Conservation (phyloP, 2,797 vertebrate species). For the Lutjanus argentimaculatus region DNA sequence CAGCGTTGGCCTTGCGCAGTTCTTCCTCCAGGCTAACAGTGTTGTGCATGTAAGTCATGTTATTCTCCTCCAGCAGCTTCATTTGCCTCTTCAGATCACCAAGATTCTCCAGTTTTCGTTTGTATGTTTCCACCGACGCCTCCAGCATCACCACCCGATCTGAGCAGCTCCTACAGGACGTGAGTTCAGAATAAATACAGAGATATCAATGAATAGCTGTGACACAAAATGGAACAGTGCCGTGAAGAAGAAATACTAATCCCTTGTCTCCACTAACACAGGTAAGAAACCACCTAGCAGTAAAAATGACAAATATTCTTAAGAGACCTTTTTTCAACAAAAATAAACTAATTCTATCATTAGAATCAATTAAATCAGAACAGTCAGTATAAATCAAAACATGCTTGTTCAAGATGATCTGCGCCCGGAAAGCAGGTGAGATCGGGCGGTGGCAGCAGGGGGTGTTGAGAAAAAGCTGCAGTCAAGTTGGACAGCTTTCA, state of each 20-base stretch:
- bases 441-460: too few relatives aligned
- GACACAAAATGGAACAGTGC: not conserved
- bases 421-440: too few relatives aligned
- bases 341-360: too few relatives aligned
- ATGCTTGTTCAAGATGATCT: too few relatives aligned
- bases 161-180: conserved; percentile 87
- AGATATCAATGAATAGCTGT: not conserved
- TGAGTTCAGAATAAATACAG: conserved; percentile 17
- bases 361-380: too few relatives aligned
- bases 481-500: too few relatives aligned
- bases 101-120: conserved; percentile 96
- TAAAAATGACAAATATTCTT: too few relatives aligned
- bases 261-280: not conserved
- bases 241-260: not conserved
- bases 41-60: conserved; percentile 98
- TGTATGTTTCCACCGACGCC: conserved; percentile 93
- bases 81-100: conserved; percentile 95
- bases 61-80: conserved; percentile 96
- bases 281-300: too few relatives aligned
- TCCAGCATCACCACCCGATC: conserved; percentile 96
- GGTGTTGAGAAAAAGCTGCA: too few relatives aligned
- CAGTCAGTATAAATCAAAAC: too few relatives aligned
- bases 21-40: conserved; percentile 97
- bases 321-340: too few relatives aligned
- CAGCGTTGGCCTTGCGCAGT: conserved; percentile 95